Base-by-base conservation (phyloP, 2,888 invertebrate genomes). In the Cyclophora punctaria region DNA sequence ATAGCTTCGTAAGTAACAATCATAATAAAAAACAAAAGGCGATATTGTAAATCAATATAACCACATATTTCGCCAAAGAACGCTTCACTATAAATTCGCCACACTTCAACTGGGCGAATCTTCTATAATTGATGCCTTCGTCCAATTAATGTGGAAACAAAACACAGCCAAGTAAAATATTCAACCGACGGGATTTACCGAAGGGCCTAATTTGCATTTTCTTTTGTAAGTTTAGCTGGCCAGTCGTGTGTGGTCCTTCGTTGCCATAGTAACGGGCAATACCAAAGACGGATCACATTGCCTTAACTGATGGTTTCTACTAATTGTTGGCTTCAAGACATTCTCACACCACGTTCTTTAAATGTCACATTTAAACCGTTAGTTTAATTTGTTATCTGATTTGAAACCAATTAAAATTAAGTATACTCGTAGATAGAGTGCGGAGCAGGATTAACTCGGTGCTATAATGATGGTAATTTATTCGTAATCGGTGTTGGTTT, bases 201-300 rank as follows among this genome's bases (percentile, higher is more conserved):
- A 71, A 75, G 76, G 76, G 73, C 63, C 66, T 67, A 60, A 80
- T 81, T 81, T 78, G 80, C 80, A 81, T 80, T 66, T 65, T 66
- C 58, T 62, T 66, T 66, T 37, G 37, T 37, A 64, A 74, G 65
- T 67, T 69, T 63, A 66, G 69, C 70, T 69, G 69, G 68, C 66
- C 70, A 70, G 67, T 77, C 83, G 84, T 87, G 87, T 86, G 87
- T 86, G 87, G 87, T 86, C 87, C 77, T 77, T 68, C 66, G 86
- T 86, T 71, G 63, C 80, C 69, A 83, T 80, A 75, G 83, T 62
- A 72, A 73, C 73, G 64, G 37, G 37, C 37, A 64, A 63, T 57
- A 51, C 49, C 49, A 57, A 58, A 55, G 60, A 60, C 57, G 66
- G 64, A 67, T 69, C 59, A 59, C 37, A 5, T 4, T 37, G 4